Conservation (phyloP, 2,888 invertebrate genomes). For the Leistus spinibarbis region DNA sequence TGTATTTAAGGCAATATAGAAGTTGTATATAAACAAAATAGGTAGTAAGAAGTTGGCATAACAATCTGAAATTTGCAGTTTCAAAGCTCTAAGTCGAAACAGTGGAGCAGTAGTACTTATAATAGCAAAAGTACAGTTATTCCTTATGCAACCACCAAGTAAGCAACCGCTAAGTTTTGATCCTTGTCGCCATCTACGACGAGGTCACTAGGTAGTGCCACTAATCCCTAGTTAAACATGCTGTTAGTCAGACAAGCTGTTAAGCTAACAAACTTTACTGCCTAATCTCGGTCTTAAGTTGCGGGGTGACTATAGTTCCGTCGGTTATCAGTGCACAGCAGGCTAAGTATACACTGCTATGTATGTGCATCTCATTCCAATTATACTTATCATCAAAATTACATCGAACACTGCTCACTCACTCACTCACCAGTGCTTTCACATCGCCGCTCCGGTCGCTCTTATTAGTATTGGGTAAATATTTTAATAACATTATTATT, state of each 20-base stretch:
- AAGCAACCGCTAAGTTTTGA: not conserved
- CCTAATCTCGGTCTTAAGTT: slow-evolving; percentile 49
- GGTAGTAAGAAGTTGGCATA: too few relatives aligned
- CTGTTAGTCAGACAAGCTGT: slow-evolving; percentile 49
- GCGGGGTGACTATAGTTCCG: slow-evolving; percentile 38
- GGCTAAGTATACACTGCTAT: slow-evolving; percentile 11
- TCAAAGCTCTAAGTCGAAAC: not conserved
- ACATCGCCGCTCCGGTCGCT: not conserved
- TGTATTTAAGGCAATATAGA: too few relatives aligned
- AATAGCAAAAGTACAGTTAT: too few relatives aligned
- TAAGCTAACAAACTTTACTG: slow-evolving; percentile 50
- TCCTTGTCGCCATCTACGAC: not conserved
- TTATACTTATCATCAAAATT: not conserved
- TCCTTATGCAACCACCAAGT: not conserved
- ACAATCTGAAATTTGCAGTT: not conserved
- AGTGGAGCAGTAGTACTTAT: not conserved
- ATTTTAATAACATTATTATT: not conserved
- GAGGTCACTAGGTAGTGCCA: slow-evolving; percentile 36
- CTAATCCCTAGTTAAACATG: slow-evolving; percentile 50
- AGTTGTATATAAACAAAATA: too few relatives aligned
- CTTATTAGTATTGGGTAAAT: not conserved
- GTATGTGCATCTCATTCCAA: not conserved
- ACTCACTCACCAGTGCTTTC: not conserved
- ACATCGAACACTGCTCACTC: not conserved
- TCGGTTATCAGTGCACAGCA: slow-evolving; percentile 32